phyloP scores from a whole-genome alignment of 2,113 vertebrate species.

The Microcebus ravelobensis region DNA sequence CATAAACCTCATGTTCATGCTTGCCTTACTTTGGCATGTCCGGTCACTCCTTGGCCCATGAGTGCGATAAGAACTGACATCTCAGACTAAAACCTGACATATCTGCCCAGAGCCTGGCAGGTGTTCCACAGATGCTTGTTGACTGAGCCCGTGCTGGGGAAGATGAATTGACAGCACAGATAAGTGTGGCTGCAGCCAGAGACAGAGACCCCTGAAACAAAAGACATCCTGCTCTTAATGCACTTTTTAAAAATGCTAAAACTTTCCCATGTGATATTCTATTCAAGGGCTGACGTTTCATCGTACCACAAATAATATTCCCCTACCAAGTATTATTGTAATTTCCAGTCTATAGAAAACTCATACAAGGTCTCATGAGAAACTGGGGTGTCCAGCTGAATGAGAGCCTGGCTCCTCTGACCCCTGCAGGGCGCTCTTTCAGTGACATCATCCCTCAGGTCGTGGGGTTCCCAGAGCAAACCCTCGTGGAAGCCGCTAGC shows the following conservation, averaged over 20 bases:
- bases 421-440: not conserved
- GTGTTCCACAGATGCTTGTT: not conserved
- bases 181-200: not conserved
- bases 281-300: not conserved
- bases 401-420: not conserved
- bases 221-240: not conserved
- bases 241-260: not conserved
- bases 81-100: too few species aligned
- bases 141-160: not conserved
- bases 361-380: not conserved
- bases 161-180: not conserved
- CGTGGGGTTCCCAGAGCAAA: not conserved
- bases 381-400: accelerated
- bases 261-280: not conserved
- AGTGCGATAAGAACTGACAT: too few species aligned
- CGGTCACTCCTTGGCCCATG: too few species aligned
- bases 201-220: not conserved
- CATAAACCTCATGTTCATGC: too few species aligned
- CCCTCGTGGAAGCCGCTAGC: not conserved
- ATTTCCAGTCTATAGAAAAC: not conserved
- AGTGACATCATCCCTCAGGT: not conserved
- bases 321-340: not conserved
- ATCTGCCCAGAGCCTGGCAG: not conserved
- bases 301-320: not conserved
- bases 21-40: too few species aligned